Evolutionary conservation across 2,888 invertebrate genomes (phyloP), one percentile per base, ranked within the genome.

Genomic region (Elmis aenea): DNA sequence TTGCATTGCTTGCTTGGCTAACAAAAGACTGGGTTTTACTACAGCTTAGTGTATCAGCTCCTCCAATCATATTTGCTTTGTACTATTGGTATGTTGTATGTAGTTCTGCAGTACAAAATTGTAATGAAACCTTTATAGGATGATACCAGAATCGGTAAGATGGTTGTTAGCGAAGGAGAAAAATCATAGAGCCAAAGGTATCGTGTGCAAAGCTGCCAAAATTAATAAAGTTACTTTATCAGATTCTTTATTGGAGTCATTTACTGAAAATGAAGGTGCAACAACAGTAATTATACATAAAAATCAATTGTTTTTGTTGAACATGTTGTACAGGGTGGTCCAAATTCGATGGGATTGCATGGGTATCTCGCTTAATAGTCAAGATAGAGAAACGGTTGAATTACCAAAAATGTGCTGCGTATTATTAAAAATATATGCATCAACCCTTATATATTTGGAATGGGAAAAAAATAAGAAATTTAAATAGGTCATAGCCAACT

Each of bases 131-230:
- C 6, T 27, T 28, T 13, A 22, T 43, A 75, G 74, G 68, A 55
- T 73, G 14, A 69, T 81, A 12, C 81, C 81, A 1, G 82, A 82
- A 61, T 81, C 79, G 0, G 76, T 80, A 1, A 66, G 82, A 45
- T 82, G 81, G 81, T 62, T 81, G 10, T 61, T 80, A 33, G 75
- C 77, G 0, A 73, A 75, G 24, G 67, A 73, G 23, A 66, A 72
- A 42, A 68, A 69, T 20, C 62, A 68, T 25, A 70, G 73, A 52
- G 81, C 80, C 0, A 71, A 70, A 33, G 57, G 62, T 14, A 74
- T 79, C 6, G 71, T 82, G 8, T 58, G 61, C 18, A 70, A 67
- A 50, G 79, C 75, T 2, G 81, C 81, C 1, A 68, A 69, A 50
- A 61, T 71, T 0, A 79, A 79, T 52, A 69, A 70, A 9, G 72